phyloP scores from a whole-genome alignment of 2,797 vertebrate genomes.

The Garrulus glandarius region DNA sequence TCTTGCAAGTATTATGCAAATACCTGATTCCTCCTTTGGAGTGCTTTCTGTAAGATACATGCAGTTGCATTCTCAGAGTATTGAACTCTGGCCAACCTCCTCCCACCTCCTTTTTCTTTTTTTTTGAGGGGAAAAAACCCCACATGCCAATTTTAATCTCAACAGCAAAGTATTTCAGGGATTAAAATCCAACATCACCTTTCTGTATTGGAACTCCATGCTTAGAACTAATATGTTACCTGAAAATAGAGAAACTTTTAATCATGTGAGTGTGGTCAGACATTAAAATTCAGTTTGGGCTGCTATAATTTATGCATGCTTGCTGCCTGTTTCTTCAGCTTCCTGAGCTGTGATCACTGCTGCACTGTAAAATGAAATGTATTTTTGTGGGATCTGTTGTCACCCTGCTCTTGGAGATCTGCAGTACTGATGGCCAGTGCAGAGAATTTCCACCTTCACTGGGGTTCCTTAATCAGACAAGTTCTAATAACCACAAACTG shows the following conservation, averaged over 20 bases:
- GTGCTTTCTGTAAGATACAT: background rate
- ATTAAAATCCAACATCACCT: background rate
- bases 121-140: background rate
- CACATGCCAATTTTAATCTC: background rate
- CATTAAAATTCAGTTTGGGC: background rate
- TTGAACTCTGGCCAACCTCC: background rate
- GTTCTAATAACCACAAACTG: background rate
- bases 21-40: background rate
- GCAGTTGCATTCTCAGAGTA: background rate
- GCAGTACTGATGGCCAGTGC: background rate
- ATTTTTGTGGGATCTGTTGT: background rate
- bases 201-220: background rate
- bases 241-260: background rate
- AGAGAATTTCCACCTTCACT: background rate
- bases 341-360: background rate
- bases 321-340: background rate
- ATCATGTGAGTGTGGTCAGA: background rate
- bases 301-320: background rate
- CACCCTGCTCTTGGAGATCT: background rate
- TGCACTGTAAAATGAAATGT: background rate
- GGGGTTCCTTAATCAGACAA: background rate
- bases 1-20: background rate
- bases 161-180: background rate
- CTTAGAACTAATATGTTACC: background rate
- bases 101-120: background rate